Percentiles rank a stretch among this genome's conserved stretches.
Evolutionary conservation across 2,113 vertebrate genomes (phyloP).

Genomic region (Petrocephalus zakoni): DNA sequence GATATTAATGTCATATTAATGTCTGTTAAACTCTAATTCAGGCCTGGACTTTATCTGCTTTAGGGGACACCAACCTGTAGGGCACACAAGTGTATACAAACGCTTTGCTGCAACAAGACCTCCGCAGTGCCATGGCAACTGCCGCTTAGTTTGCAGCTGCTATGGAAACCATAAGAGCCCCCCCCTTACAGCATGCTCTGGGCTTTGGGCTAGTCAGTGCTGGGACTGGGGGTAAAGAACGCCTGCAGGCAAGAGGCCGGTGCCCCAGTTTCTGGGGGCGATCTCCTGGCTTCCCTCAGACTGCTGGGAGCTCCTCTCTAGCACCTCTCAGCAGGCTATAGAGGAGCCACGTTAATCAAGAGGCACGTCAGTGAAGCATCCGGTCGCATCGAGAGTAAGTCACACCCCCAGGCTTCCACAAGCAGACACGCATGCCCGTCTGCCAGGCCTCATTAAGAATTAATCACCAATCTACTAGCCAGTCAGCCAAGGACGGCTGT

Average conservation of each 20-base stretch:
- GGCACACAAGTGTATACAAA: background rate
- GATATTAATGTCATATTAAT: background rate
- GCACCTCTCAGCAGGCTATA: conserved; percentile 34
- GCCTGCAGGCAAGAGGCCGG: background rate
- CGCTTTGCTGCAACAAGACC: conserved; percentile 7
- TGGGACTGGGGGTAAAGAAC: background rate
- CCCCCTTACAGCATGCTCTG: conserved; percentile 14
- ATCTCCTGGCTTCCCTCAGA: background rate
- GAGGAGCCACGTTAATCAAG: conserved; percentile 52
- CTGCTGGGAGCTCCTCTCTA: background rate
- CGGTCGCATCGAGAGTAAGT: conserved; percentile 29
- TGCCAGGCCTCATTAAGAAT: conserved; percentile 68
- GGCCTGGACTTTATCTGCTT: background rate
- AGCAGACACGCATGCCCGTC: conserved; percentile 19
- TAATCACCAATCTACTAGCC: conserved; percentile 69
- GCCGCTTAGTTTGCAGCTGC: conserved; percentile 48
- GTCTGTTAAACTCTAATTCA: background rate
- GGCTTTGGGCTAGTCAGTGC: background rate
- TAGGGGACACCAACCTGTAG: conserved; percentile 3
- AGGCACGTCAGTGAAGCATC: conserved; percentile 46
- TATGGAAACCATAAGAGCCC: conserved; percentile 54
- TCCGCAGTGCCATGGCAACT: conserved; percentile 50
- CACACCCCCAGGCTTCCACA: conserved; percentile 25
- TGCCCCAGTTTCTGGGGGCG: conserved; percentile 23
- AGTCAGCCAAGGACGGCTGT: conserved; percentile 56